phyloP scores from a whole-genome alignment of 2,797 vertebrate genomes.

The Hafferia zeledoni region DNA sequence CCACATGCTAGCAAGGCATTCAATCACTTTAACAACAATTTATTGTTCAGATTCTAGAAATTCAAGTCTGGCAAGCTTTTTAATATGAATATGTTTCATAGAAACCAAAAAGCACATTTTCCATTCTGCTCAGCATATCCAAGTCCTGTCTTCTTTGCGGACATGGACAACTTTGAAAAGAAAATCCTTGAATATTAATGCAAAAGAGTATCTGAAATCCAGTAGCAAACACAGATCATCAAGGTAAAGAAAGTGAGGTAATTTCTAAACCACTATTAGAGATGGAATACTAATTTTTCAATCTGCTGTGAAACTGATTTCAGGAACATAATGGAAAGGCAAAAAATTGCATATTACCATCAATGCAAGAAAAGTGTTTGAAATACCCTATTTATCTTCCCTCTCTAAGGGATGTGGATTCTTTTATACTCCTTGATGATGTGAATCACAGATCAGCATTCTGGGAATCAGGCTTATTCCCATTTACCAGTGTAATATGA shows the following conservation, averaged over 20 bases:
- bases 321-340: neutral
- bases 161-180: neutral
- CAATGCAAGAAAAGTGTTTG: neutral
- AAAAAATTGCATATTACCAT: neutral
- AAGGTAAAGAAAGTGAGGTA: neutral
- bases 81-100: neutral
- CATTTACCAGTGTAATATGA: neutral
- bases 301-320: slow-evolving; percentile 1
- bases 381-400: neutral
- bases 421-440: slow-evolving; percentile 9
- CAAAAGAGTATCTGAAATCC: neutral
- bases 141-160: neutral
- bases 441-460: neutral
- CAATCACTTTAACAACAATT: neutral
- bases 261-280: neutral
- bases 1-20: neutral
- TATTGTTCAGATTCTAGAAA: neutral
- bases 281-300: neutral
- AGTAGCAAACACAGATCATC: neutral
- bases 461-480: neutral
- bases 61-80: neutral
- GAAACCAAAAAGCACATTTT: neutral
- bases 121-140: neutral
- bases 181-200: neutral
- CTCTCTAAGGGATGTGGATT: neutral